phyloP scores from a whole-genome alignment of 2,888 invertebrate species.

The Limnephilus auricula region DNA sequence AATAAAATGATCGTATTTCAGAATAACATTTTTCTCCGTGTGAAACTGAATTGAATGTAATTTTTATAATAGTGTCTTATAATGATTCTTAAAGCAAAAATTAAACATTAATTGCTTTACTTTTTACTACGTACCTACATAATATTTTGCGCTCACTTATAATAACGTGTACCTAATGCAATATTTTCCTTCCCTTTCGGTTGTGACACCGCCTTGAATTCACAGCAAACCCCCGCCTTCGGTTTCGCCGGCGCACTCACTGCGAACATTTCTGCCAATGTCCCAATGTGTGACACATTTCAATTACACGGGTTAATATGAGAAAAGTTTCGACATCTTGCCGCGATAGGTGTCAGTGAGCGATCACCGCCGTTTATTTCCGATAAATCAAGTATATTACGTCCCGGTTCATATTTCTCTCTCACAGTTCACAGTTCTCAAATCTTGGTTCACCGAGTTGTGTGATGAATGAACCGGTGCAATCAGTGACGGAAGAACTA shows the following conservation, averaged over 20 bases:
- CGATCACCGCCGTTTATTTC: constrained; percentile 47
- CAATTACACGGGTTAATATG: constrained; percentile 58
- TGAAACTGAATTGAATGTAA: no score
- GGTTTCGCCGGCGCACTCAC: constrained; percentile 2
- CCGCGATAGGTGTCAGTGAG: constrained; percentile 35
- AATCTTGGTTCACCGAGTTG: not conserved
- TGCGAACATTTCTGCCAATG: constrained; percentile 7
- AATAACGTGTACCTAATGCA: not conserved
- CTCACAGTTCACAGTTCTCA: not conserved
- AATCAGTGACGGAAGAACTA: not conserved
- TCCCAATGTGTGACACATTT: constrained; percentile 47
- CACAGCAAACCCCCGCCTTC: not conserved
- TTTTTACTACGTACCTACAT: no score
- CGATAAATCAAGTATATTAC: constrained; percentile 47
- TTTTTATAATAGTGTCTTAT: no score
- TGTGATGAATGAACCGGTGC: not conserved
- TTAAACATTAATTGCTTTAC: no score
- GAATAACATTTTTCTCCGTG: no score
- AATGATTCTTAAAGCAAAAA: no score
- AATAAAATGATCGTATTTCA: no score
- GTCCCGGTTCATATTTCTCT: constrained; percentile 20
- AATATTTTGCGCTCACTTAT: not conserved
- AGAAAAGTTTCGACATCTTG: constrained; percentile 48
- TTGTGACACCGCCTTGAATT: not conserved
- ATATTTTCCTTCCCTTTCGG: not conserved